A percentile compares a stretch with the other conserved stretches of the same genome.
Evolutionary conservation across 2,113 vertebrate genomes (phyloP).

Genomic region (Bagarius yarrelli): DNA sequence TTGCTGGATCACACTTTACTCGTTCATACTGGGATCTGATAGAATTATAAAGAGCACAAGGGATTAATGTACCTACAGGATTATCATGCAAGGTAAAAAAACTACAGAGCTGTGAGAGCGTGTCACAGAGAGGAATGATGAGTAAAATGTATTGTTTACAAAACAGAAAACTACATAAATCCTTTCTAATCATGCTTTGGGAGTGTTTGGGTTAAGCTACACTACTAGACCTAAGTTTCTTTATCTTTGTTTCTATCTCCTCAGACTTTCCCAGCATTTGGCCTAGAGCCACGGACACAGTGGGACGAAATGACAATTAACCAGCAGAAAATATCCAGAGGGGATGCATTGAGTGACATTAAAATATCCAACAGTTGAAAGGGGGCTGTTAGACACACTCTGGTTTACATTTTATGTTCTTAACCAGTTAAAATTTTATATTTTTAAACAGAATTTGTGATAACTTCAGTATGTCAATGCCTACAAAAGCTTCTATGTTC

Average conservation of each 20-base stretch:
- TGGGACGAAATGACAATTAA: slow-evolving; percentile 15
- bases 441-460: background rate
- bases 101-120: background rate
- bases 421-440: background rate
- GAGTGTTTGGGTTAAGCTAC: slow-evolving; percentile 30
- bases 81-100: background rate
- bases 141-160: background rate
- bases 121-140: background rate
- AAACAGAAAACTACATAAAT: background rate
- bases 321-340: background rate
- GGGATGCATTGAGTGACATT: background rate
- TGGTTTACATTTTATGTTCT: background rate
- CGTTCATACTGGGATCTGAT: background rate
- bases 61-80: background rate
- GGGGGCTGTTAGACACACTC: background rate
- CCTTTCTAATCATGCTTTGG: background rate
- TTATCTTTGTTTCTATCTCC: slow-evolving; percentile 12
- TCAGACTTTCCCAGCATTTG: slow-evolving; percentile 30
- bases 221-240: slow-evolving; percentile 31
- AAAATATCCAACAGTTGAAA: background rate
- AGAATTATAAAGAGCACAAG: slow-evolving; percentile 31
- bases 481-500: background rate
- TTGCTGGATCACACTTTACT: background rate
- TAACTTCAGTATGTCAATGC: background rate
- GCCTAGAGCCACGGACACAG: slow-evolving; percentile 17